Conservation (phyloP, 2,888 invertebrate species). For the Neoaliturus tenellus region DNA sequence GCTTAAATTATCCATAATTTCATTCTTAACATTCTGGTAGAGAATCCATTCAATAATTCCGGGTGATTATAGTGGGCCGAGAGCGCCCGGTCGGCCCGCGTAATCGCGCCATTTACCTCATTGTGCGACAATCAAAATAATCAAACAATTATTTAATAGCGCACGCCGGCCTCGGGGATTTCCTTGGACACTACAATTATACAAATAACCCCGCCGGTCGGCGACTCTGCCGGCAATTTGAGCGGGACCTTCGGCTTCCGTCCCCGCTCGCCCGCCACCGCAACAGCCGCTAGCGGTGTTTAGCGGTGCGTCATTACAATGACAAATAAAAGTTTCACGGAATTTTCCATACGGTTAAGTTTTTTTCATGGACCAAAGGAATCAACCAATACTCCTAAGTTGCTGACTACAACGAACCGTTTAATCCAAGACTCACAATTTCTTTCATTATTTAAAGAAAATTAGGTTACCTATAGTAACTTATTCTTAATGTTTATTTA, state of each 20-base stretch:
- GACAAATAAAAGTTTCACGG: too few relatives aligned
- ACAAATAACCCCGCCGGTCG: constrained; percentile 45
- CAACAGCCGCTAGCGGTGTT: too few relatives aligned
- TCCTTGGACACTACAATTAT: constrained; percentile 33
- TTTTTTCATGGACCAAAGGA: too few relatives aligned
- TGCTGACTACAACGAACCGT: too few relatives aligned
- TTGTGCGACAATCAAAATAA: constrained; percentile 54
- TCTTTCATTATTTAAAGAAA: too few relatives aligned
- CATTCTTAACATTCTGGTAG: constrained; percentile 48
- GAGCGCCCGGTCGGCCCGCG: not conserved
- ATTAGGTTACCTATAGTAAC: too few relatives aligned
- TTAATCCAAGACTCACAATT: too few relatives aligned
- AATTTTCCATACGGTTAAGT: too few relatives aligned
- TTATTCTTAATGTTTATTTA: too few relatives aligned
- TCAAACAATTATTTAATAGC: constrained; percentile 56
- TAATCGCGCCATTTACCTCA: constrained; percentile 37
- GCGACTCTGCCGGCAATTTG: constrained; percentile 33
- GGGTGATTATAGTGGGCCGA: constrained; percentile 37
- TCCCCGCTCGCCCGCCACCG: not conserved
- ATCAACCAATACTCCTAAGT: too few relatives aligned
- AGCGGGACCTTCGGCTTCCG: constrained; percentile 7
- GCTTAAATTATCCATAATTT: constrained; percentile 51
- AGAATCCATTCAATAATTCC: constrained; percentile 46
- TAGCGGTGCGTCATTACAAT: too few relatives aligned
- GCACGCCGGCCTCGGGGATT: constrained; percentile 32